Evolutionary conservation across 1,140 invertebrate genomes (phyloP).

Genomic region (Drosophila serrata): DNA sequence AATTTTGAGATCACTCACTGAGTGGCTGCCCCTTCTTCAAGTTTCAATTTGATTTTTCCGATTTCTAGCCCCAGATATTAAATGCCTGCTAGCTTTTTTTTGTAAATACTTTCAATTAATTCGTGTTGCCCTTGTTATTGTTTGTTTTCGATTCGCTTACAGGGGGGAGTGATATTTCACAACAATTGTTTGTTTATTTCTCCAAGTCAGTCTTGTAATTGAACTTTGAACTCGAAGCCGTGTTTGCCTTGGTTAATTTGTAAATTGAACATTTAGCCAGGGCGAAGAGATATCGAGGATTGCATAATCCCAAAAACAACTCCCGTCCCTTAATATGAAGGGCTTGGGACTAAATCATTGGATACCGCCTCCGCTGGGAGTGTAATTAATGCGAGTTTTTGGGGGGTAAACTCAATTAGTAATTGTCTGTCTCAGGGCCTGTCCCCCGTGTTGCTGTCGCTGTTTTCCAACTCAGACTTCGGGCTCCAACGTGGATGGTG

Average conservation of each 20-base stretch:
- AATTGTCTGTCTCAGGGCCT: conserved; percentile 48
- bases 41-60: conserved; percentile 35
- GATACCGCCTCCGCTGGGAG: conserved; percentile 9
- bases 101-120: conserved; percentile 66
- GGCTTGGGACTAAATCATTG: conserved; percentile 10
- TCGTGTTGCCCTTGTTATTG: conserved; percentile 68
- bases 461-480: conserved; percentile 21
- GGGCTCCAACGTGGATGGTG: conserved; percentile 13
- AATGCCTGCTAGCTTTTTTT: conserved; percentile 43
- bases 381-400: conserved; percentile 44
- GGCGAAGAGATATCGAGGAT: conserved; percentile 49
- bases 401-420: conserved; percentile 48
- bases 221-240: conserved; percentile 67
- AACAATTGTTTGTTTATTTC: conserved; percentile 44
- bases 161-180: conserved; percentile 53
- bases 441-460: conserved; percentile 35
- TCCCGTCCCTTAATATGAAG: conserved; percentile 64
- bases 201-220: conserved; percentile 52
- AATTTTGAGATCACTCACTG: conserved; percentile 18
- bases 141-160: conserved; percentile 42
- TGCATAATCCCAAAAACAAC: conserved; percentile 43
- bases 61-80: conserved; percentile 39
- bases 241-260: conserved; percentile 59
- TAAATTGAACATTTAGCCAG: conserved; percentile 43
- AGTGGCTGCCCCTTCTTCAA: conserved; percentile 14